These are phyloP conservation scores for Lithophane socia DNA, from an alignment of 2,888 invertebrate genomes.

Conservation along the genomic window DNA sequence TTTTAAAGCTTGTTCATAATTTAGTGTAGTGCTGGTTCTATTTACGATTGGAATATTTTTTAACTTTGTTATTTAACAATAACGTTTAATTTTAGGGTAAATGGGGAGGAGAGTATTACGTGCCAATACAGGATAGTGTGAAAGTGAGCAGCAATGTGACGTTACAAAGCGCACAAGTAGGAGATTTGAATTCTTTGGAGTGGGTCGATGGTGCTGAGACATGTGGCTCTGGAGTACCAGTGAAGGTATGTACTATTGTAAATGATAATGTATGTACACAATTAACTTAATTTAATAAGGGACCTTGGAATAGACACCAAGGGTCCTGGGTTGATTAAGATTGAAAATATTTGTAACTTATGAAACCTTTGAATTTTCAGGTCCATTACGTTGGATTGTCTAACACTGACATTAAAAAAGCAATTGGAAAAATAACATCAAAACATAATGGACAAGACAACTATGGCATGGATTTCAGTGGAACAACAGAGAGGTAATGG, in stretches of 20 bases:
- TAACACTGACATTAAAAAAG: conserved; percentile 73
- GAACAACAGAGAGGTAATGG: conserved; percentile 74
- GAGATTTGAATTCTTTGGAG: conserved; percentile 48
- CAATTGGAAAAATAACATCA: conserved; percentile 65
- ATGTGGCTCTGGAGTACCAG: conserved; percentile 41
- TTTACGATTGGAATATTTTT: too few species aligned
- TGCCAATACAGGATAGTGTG: conserved; percentile 55
- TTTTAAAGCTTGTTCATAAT: too few species aligned
- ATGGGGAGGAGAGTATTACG: conserved; percentile 70
- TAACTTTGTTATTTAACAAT: too few species aligned
- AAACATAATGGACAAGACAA: conserved; percentile 38
- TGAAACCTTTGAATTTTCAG: conserved; percentile 29
- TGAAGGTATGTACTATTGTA: conserved; percentile 42
- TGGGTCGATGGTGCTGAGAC: conserved; percentile 42
- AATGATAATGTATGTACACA: not conserved
- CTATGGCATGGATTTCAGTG: conserved; percentile 83
- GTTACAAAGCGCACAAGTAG: conserved; percentile 63
- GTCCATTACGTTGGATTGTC: conserved; percentile 57
- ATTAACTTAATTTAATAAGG: not conserved
- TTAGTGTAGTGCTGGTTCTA: too few species aligned
- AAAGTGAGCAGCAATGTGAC: conserved; percentile 45
- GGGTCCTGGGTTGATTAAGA: not conserved
- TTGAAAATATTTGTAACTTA: not conserved
- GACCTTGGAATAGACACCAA: not conserved
- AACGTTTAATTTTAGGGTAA: conserved; percentile 57